Percentiles rank a stretch among this genome's conserved stretches.
Evolutionary conservation across 2,797 vertebrate species (phyloP).

Genomic region (Apodemus agrarius): DNA sequence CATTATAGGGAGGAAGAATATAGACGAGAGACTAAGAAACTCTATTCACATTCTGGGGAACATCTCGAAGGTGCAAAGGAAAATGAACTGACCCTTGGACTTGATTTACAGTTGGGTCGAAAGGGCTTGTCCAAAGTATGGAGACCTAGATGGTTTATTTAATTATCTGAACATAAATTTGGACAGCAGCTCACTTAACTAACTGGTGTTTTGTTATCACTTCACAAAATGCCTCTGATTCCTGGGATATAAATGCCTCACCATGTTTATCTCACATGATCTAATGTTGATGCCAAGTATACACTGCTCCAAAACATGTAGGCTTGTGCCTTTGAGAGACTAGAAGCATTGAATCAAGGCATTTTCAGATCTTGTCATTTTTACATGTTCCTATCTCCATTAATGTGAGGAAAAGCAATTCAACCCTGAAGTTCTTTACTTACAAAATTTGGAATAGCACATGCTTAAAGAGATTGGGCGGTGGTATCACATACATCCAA

Average conservation of each 20-base stretch:
- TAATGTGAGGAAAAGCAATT: neutral
- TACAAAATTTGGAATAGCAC: slow-evolving; percentile 12
- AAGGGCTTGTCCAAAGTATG: neutral
- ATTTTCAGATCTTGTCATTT: neutral
- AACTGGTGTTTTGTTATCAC: neutral
- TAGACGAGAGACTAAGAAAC: slow-evolving; percentile 26
- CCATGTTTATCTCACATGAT: neutral
- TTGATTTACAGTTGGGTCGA: neutral
- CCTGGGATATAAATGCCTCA: neutral
- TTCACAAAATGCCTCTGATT: slow-evolving; percentile 1
- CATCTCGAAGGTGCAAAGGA: neutral
- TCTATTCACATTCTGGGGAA: neutral
- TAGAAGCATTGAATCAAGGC: neutral
- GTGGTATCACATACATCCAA: neutral
- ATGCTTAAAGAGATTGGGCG: neutral
- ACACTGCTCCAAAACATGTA: neutral
- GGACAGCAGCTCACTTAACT: neutral
- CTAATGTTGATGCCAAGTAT: neutral
- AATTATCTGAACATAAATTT: neutral
- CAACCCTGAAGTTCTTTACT: neutral
- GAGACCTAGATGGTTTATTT: neutral
- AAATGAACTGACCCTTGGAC: neutral
- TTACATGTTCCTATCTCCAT: neutral
- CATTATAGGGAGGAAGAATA: slow-evolving; percentile 64
- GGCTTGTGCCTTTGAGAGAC: neutral